phyloP scores from a whole-genome alignment of 2,113 vertebrate species.

The Tauraco erythrolophus region DNA sequence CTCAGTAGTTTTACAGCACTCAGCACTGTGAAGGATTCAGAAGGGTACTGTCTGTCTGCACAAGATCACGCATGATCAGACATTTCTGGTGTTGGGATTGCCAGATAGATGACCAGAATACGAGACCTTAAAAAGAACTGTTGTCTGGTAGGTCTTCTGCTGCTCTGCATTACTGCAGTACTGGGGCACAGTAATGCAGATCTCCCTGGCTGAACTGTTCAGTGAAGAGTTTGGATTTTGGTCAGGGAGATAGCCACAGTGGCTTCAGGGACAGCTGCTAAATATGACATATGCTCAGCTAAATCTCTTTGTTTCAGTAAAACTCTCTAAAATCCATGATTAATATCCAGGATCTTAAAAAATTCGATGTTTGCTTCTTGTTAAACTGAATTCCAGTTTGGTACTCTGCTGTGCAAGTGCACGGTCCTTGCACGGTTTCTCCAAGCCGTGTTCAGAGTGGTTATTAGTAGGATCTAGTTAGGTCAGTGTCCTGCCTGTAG shows the following conservation, averaged over 20 bases:
- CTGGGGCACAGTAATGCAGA: neutral
- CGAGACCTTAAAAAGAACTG: neutral
- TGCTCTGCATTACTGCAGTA: neutral
- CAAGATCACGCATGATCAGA: accelerated
- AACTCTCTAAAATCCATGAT: neutral
- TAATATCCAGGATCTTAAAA: neutral
- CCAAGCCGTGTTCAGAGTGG: neutral
- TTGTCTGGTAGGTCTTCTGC: neutral
- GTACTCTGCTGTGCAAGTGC: neutral
- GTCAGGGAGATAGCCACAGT: neutral
- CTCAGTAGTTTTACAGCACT: neutral
- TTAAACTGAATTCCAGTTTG: neutral
- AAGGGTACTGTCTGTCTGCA: neutral
- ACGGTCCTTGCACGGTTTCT: neutral
- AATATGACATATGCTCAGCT: neutral
- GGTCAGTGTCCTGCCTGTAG: neutral
- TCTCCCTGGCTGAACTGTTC: neutral
- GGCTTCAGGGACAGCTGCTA: neutral
- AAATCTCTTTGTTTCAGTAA: neutral
- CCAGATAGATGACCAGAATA: neutral
- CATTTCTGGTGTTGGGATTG: neutral
- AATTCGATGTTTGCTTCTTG: neutral
- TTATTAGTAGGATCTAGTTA: neutral
- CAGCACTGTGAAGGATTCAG: neutral
- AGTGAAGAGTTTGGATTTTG: neutral